These are phyloP conservation scores for Pogonomyrmex californicus DNA, from an alignment of 1,140 invertebrate genomes.

Conservation along the genomic window DNA sequence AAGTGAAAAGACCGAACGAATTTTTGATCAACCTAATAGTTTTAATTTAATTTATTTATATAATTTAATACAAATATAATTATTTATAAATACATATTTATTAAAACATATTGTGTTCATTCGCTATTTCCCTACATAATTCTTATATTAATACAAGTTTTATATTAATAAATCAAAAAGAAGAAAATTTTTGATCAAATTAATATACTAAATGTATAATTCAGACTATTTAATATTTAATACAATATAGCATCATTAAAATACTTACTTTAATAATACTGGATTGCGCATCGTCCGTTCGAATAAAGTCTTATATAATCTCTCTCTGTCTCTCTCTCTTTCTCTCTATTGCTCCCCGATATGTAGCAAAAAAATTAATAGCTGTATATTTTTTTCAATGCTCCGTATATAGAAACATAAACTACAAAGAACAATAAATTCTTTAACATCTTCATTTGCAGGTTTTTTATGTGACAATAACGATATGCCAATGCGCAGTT, in stretches of 20 bases:
- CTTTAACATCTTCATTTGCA: not conserved
- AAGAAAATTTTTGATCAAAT: not conserved
- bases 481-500: not conserved
- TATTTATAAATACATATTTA: constrained; percentile 23
- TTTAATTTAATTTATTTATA: constrained; percentile 23
- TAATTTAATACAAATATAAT: constrained; percentile 6
- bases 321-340: not conserved
- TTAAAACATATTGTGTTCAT: constrained; percentile 12
- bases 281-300: not conserved
- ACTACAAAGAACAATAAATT: not conserved
- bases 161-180: not conserved
- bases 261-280: constrained; percentile 15
- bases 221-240: constrained; percentile 22
- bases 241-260: not conserved
- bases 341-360: no score
- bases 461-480: not conserved
- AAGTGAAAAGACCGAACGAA: constrained; percentile 2
- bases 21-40: constrained; percentile 3
- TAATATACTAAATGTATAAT: not conserved
- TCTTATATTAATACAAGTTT: not conserved
- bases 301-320: not conserved
- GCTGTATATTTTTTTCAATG: not conserved
- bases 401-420: not conserved
- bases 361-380: not conserved
- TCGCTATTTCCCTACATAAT: constrained; percentile 4